Evolutionary conservation across 1,140 invertebrate species (phyloP), one percentile per base, ranked within the genome.

Genomic region (Penaeus indicus): DNA sequence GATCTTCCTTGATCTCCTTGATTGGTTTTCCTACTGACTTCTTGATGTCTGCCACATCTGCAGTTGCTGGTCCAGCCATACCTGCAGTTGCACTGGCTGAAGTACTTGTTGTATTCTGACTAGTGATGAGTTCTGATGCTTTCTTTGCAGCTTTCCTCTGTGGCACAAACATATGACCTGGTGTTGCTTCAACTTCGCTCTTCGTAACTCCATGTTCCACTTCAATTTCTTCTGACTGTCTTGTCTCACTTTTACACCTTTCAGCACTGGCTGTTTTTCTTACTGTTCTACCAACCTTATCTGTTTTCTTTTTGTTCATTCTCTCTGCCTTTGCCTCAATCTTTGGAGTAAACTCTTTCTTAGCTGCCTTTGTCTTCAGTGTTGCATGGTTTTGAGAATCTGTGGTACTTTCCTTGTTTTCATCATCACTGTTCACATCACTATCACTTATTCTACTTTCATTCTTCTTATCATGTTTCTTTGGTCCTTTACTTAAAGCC

Each of bases 81-180:
- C 38, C 84, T 42, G 81, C 60, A 38, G 83, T 47, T 25, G 82
- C n/a, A 25, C 86, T 69, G 47, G 84, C 63, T 38, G 84, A 38
- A 64, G 84, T 72, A 64, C 86, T 81, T 22, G 86, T 82, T 38
- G 89, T 90, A 63, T 91, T 91, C 78, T 91, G 90, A 88, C 88
- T 90, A 88, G 90, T 91, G 85, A 91, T 91, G 69, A 88, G 80
- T 67, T 91, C 97, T 4, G 96, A 96, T 4, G 97, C 97, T 92
- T 97, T 97, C 92, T 97, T 97, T 25, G 97, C 97, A 32, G 97
- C 97, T 93, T 97, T 96, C 82, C 97, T 94, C 92, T 98, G 97
- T 1, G 97, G 97, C n/a, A 98, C 97, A 91, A 97, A 91, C 47
- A 90, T 72, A 62, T 83, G 86, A 32, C 75, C 80, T 67, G 69